phyloP scores from a whole-genome alignment of 2,888 invertebrate genomes.

The Encarsia formosa region DNA sequence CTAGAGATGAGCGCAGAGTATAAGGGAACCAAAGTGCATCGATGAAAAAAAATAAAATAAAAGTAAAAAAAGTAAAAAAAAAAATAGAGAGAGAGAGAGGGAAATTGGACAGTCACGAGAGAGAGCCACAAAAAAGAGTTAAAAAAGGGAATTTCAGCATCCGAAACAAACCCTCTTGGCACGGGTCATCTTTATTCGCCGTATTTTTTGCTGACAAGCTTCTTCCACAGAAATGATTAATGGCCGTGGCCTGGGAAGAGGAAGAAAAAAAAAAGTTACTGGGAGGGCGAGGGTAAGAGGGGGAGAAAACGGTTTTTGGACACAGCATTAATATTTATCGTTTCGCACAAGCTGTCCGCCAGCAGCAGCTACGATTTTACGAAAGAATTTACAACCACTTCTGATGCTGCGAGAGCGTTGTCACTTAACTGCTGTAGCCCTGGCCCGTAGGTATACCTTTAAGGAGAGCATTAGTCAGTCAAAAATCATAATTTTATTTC shows the following conservation, averaged over 20 bases:
- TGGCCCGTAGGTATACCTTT: too few relatives aligned
- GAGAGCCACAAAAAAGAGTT: background rate
- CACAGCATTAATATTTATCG: conserved; percentile 50
- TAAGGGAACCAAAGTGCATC: conserved; percentile 21
- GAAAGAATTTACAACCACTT: conserved; percentile 46
- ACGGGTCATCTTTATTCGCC: conserved; percentile 42
- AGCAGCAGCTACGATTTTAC: conserved; percentile 44
- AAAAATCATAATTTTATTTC: too few relatives aligned
- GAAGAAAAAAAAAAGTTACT: conserved; percentile 29
- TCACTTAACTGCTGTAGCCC: conserved; percentile 36
- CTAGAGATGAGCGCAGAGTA: conserved; percentile 30
- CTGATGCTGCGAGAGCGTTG: conserved; percentile 36
- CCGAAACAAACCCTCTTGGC: conserved; percentile 46
- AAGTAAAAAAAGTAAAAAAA: conserved; percentile 17
- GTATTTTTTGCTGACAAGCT: conserved; percentile 50
- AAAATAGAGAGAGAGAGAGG: conserved; percentile 1
- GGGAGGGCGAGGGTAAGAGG: conserved; percentile 30
- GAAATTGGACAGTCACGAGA: background rate
- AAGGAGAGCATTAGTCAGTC: too few relatives aligned
- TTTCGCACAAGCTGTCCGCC: conserved; percentile 43
- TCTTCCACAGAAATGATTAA: conserved; percentile 47
- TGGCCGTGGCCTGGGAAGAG: conserved; percentile 37
- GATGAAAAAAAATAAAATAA: conserved; percentile 15
- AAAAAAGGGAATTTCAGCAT: conserved; percentile 36
- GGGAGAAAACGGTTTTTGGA: conserved; percentile 38